phyloP scores from a whole-genome alignment of 2,888 invertebrate genomes.

The Mesodorylaimus sp. region DNA sequence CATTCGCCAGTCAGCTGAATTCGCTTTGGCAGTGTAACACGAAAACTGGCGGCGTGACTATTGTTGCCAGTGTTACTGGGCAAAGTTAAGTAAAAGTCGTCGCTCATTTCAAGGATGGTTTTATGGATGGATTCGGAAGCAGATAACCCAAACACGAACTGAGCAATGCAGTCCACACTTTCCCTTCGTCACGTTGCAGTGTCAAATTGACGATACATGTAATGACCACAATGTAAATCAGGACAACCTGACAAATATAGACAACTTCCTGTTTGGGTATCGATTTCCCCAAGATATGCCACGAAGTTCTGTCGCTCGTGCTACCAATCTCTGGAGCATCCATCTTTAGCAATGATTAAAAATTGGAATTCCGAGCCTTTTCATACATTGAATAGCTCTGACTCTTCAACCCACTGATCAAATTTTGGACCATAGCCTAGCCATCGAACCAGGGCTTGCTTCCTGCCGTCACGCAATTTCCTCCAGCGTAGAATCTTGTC shows the following conservation, averaged over 20 bases:
- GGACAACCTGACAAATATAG: background rate
- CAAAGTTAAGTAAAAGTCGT: conserved; percentile 5
- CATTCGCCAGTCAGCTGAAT: conserved; percentile 2
- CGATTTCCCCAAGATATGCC: background rate
- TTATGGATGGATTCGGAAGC: background rate
- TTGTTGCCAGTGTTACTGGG: conserved; percentile 5
- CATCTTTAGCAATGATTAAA: no score
- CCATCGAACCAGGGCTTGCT: no score
- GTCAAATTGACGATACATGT: background rate
- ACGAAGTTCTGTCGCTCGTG: no score
- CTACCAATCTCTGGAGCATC: no score
- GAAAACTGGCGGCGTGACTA: background rate
- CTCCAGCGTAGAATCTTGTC: background rate
- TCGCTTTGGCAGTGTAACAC: background rate
- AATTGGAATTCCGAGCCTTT: no score
- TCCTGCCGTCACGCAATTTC: background rate
- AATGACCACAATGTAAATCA: conserved; percentile 1
- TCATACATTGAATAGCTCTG: no score
- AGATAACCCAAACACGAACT: conserved; percentile 1
- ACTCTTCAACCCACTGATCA: background rate
- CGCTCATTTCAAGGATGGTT: no score
- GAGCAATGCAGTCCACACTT: background rate
- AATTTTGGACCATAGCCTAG: background rate
- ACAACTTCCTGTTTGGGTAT: background rate
- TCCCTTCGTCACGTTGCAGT: background rate